phyloP scores from a whole-genome alignment of 1,140 invertebrate species.

The Ostrea edulis region DNA sequence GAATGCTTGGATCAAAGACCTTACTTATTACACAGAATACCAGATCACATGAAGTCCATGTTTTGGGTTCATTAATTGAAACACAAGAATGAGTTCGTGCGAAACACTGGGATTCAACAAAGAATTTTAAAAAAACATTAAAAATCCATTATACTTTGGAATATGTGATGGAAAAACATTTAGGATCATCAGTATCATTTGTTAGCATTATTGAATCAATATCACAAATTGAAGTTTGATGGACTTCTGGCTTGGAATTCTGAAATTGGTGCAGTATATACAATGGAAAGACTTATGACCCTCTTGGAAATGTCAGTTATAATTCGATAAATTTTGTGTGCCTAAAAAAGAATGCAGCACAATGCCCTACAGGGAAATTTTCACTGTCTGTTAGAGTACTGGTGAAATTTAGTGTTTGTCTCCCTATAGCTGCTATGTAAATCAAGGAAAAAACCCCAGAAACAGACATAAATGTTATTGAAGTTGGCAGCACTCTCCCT shows the following conservation, averaged over 20 bases:
- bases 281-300: neutral
- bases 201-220: constrained; percentile 28
- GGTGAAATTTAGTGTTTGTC: neutral
- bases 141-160: neutral
- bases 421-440: neutral
- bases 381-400: neutral
- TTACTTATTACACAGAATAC: neutral
- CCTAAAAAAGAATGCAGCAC: neutral
- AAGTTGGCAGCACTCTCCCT: neutral
- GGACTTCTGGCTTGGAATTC: neutral
- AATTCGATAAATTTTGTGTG: constrained; percentile 23
- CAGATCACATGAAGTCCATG: neutral
- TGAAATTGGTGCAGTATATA: constrained; percentile 24
- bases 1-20: neutral
- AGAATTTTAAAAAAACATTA: neutral
- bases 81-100: neutral
- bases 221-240: constrained; percentile 26
- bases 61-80: constrained; percentile 5
- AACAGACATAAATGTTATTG: neutral
- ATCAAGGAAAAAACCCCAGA: neutral
- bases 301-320: neutral
- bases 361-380: neutral
- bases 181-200: neutral
- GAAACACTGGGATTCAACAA: neutral
- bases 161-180: neutral